A percentile compares a stretch with the other conserved stretches of the same genome.
Evolutionary conservation across 2,113 vertebrate genomes (phyloP).

Genomic region (Paradisaea rubra): DNA sequence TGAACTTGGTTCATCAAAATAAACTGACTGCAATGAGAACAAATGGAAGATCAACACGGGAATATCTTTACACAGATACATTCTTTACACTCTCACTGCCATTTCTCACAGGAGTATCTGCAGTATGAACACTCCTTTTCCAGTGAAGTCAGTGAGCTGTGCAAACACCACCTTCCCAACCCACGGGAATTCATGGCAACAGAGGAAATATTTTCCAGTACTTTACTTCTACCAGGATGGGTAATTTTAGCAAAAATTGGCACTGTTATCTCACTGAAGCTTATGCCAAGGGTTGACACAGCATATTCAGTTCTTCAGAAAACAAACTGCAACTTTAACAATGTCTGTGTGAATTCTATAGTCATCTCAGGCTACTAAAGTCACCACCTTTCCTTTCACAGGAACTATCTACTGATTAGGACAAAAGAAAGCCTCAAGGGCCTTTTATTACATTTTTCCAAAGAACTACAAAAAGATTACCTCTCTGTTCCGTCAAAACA

Average conservation of each 20-base stretch:
- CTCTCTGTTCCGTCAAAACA: not conserved
- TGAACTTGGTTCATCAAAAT: constrained; percentile 82
- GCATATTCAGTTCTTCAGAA: not conserved
- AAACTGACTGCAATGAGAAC: constrained; percentile 80
- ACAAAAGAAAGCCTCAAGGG: not conserved
- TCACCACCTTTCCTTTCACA: not conserved
- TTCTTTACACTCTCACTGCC: not conserved
- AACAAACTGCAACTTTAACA: not conserved
- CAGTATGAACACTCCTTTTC: not conserved
- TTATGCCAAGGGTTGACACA: not conserved
- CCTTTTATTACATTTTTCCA: not conserved
- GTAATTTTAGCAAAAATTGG: not conserved
- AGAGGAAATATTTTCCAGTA: not conserved
- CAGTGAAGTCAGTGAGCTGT: not conserved
- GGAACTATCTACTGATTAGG: not conserved
- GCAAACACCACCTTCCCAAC: not conserved
- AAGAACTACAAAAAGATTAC: not conserved
- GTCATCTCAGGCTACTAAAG: not conserved
- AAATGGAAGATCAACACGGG: not conserved
- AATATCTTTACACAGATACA: not conserved
- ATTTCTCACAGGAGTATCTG: not conserved
- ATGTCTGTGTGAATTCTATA: not conserved
- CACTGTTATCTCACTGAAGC: not conserved
- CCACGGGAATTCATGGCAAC: not conserved
- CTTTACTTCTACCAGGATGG: not conserved